Evolutionary conservation across 2,888 invertebrate genomes (phyloP).

Genomic region (Thymelicus lineola): DNA sequence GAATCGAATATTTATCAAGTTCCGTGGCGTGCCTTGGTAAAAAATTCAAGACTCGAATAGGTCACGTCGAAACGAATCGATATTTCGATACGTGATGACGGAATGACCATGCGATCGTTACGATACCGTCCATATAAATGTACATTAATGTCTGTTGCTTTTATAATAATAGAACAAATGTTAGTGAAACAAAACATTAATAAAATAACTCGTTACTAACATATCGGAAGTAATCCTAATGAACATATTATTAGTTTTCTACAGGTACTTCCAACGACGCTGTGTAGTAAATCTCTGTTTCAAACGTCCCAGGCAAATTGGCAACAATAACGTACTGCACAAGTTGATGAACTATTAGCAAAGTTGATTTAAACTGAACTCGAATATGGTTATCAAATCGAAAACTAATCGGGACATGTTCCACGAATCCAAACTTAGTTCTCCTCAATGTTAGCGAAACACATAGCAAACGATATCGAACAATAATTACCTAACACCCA

Average conservation of each 20-base stretch:
- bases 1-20: no score
- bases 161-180: no score
- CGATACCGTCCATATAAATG: neutral
- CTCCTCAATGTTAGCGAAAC: neutral
- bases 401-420: constrained; percentile 3
- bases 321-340: no score
- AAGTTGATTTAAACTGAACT: neutral
- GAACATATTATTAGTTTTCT: no score
- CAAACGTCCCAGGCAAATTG: no score
- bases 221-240: no score
- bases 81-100: neutral
- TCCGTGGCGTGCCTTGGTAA: neutral
- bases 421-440: neutral
- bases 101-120: constrained; percentile 1
- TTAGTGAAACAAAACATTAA: no score
- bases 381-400: neutral
- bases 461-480: neutral
- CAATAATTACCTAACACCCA: neutral
- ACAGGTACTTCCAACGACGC: no score
- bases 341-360: neutral
- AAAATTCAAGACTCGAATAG: neutral
- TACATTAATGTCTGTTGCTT: no score
- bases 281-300: no score
- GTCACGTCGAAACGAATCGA: neutral
- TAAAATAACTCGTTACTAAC: no score